Evolutionary conservation across 2,888 invertebrate genomes (phyloP), one percentile per base, ranked within the genome.

Genomic region (Eurytoma adleriae): DNA sequence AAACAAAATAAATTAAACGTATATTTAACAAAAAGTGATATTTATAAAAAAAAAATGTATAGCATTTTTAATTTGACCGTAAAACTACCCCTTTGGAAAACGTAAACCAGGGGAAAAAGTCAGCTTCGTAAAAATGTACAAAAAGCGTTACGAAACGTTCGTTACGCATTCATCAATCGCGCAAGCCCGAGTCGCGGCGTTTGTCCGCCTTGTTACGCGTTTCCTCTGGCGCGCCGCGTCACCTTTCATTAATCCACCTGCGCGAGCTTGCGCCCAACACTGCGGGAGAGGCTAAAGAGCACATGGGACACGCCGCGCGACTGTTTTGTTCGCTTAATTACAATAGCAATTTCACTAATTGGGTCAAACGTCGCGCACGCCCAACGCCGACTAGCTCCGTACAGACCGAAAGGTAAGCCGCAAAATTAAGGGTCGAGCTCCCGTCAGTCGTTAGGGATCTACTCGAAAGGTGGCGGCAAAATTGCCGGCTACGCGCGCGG

Each of bases 241-340:
- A 84, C 84, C 83, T 85, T 85, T 85, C 83, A 86, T 86, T 85
- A 86, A 85, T 82, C 81, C 18, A 62, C 62, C 40, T 71, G 30
- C 27, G 48, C 64, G 1, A 50, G 48, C 4, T n/a, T n/a, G n/a
- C n/a, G n/a, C n/a, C n/a, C n/a, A n/a, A n/a, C n/a, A n/a, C n/a
- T n/a, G n/a, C 40, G 66, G 73, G 40, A n/a, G 59, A 79, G 68
- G 68, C 40, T 61, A 78, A 78, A 71, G 72, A 67, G 72, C 67
- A 57, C 56, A 27, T 24, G 52, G 56, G 27, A 68, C 61, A 69
- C 64, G 64, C 14, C 4, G 62, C 66, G 73, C 80, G 79, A 85
- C 84, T 84, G 85, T 85, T 86, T 85, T 82, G 79, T 83, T 79
- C 83, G 83, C 82, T 86, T 85, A 84, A 86, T 86, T 86, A 86